Base-by-base conservation (phyloP, 2,113 vertebrate species). In the Poeciliopsis retropinna region DNA sequence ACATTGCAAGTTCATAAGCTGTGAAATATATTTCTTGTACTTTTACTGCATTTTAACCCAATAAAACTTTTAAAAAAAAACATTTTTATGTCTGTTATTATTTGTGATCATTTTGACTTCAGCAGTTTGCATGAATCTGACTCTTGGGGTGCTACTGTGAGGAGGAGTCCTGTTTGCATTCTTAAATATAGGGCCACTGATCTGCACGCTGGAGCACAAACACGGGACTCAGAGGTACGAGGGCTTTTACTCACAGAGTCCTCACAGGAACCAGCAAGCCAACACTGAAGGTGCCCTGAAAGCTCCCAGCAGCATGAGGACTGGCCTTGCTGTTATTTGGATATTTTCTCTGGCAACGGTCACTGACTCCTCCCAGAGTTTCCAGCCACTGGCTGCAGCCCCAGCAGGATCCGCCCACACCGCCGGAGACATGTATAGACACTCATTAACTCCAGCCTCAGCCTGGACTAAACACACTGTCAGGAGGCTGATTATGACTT, bases 331-430 rank as follows among this genome's bases (percentile, higher is more conserved):
- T 73, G 64, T 44, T 63, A 78, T 87, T 79, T 81, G 70, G 76
- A 39, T 86, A 79, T 88, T 86, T 89, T 63, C 80, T 76, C 85
- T 81, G 81, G 81, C 69, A 89, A 87, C 76, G 28, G 60, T 39
- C 51, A 13, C 61, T 65, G 79, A 67, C 74, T 88, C 90, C 90
- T 81, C 89, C 85, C 84, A 67, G 25, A n/a, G 19, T 8, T 22
- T 19, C 60, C 71, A 71, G 61, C 69, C 67, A 91, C 60, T 88
- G 84, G 86, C 80, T 78, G 76, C 60, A 60, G 60, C 69, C 19
- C 25, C 25, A 60, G 30, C 70, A 70, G 67, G 25, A 0, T 65
- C 79, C 82, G 28, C 88, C 90, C 80, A 82, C 77, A 13, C 27
- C 25, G 62, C 62, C 61, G 29, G 9, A 41, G 9, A 74, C 51